Evolutionary conservation across 2,888 invertebrate genomes (phyloP), one percentile per base, ranked within the genome.

Genomic region (Drosophila pegasa): DNA sequence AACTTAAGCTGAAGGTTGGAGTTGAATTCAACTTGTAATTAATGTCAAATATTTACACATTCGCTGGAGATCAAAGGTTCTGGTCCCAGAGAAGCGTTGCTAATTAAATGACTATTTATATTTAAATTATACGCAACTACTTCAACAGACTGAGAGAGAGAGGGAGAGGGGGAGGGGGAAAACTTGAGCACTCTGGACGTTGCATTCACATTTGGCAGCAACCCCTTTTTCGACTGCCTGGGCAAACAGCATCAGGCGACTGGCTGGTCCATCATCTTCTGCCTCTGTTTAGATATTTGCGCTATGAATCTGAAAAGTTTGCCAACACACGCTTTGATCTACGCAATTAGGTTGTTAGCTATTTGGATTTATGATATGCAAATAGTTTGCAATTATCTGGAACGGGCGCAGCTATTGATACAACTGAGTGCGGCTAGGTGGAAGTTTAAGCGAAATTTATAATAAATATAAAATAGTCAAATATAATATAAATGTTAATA

Each of bases 61-160:
- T 83, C 52, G 75, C 80, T 63, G 52, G 68, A 85, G 89, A 87
- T 85, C 89, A 89, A 87, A 87, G 84, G 88, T 80, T 71, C 69
- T 50, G 33, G 43, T 77, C 82, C 72, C 87, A 40, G 59, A 71
- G 88, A 65, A 78, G 68, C 85, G 66, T 56, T 69, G 85, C 86
- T 85, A 85, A 85, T 85, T 85, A 85, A 85, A 85, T 82, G 87
- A 85, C 82, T 84, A 84, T 84, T 84, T 84, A 88, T 88, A 88
- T 84, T 84, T 85, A 89, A 89, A 85, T 85, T 88, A 87, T 76
- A 72, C 54, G 66, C 88, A 85, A 89, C 88, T 89, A 85, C 88
- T 87, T 81, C 25, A 43, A 2, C 9, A 37, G n/a, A 25, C 0
- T 0, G 16, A n/a, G 22, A 22, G 22, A 3, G 16, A 2, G 10